A percentile compares a stretch with the other conserved stretches of the same genome.
Evolutionary conservation across 2,113 vertebrate genomes (phyloP).

Genomic region (Planiliza haematocheilus): DNA sequence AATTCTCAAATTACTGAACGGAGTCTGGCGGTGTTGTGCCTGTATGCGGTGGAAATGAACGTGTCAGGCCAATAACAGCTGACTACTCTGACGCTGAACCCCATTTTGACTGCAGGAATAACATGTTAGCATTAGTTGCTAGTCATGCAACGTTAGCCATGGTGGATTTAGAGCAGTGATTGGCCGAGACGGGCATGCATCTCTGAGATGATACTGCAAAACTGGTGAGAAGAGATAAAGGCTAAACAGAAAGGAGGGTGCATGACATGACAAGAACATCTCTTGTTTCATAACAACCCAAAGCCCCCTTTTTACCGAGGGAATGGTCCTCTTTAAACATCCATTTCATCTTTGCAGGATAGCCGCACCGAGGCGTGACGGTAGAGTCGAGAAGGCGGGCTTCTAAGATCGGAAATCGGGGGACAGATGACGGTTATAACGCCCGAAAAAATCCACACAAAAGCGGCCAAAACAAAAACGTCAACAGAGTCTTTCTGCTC

Average conservation of each 20-base stretch:
- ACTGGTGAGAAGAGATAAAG: neutral
- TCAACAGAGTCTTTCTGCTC: conserved; percentile 55
- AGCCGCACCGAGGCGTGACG: conserved; percentile 63
- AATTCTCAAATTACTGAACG: neutral
- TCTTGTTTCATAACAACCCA: conserved; percentile 67
- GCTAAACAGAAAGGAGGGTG: conserved; percentile 29
- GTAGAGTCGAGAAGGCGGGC: conserved; percentile 12
- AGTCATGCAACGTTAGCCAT: conserved; percentile 22
- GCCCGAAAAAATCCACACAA: conserved; percentile 35
- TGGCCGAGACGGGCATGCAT: conserved; percentile 24
- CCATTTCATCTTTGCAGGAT: conserved; percentile 93
- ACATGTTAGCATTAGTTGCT: conserved; percentile 7
- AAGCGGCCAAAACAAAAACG: conserved; percentile 66
- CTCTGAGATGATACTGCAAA: conserved; percentile 27
- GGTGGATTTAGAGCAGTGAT: neutral
- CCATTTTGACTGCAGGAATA: neutral
- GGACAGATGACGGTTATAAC: conserved; percentile 1
- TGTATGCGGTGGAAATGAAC: neutral
- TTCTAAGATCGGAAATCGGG: neutral
- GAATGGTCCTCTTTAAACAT: conserved; percentile 99
- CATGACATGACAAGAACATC: conserved; percentile 48
- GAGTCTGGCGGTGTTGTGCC: neutral
- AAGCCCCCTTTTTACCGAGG: conserved; percentile 85
- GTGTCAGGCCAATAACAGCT: neutral
- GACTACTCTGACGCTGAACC: neutral